Conservation (phyloP, 30 jellyfish, hydroid and myxozoan genomes). For the Pseudorhiza aurosa region DNA sequence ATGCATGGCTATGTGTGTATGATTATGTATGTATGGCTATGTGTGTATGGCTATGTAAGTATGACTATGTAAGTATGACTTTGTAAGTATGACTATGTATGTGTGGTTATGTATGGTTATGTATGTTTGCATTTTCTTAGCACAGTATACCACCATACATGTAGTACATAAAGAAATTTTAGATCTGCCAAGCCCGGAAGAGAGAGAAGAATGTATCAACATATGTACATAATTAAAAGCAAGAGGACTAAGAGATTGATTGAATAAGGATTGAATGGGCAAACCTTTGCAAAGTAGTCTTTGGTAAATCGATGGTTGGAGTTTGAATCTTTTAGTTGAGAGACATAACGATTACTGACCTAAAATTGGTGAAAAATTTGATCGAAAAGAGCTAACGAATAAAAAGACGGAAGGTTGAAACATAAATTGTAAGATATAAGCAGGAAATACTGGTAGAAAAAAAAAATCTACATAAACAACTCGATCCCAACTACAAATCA, state of each 20-base stretch:
- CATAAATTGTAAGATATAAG: no score
- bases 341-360: slow-evolving; percentile 93
- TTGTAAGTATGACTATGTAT: not conserved
- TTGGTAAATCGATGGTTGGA: slow-evolving; percentile 60
- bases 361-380: no score
- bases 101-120: not conserved
- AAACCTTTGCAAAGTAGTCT: slow-evolving; percentile 82
- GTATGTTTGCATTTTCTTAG: not conserved
- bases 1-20: no score
- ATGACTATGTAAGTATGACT: not conserved
- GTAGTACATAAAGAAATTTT: no score
- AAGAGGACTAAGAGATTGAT: not conserved
- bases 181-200: no score
- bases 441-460: no score
- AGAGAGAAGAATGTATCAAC: no score
- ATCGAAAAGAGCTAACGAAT: no score
- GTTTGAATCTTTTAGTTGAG: slow-evolving; percentile 89
- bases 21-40: not conserved
- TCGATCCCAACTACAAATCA: no score
- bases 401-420: no score
- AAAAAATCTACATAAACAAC: no score
- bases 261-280: not conserved
- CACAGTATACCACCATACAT: no score
- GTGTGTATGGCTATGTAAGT: not conserved
- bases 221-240: not conserved